Conservation (phyloP, 92 coral and sea anemone species). For the Zoanthus gigantus region DNA sequence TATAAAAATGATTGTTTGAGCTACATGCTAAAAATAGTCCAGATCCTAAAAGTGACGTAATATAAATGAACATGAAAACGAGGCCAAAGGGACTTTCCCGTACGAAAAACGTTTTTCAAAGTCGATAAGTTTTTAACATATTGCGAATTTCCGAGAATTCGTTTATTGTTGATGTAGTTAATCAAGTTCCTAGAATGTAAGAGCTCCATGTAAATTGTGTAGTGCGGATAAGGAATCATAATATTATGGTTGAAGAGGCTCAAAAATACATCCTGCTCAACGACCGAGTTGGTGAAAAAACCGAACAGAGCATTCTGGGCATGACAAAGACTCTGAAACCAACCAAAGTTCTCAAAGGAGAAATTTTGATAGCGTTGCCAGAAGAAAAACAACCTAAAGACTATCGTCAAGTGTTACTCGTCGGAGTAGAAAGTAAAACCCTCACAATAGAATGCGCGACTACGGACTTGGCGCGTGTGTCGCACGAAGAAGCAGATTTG, state of each 20-base stretch:
- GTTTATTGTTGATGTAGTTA: not conserved
- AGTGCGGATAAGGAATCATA: not conserved
- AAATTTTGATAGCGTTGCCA: conserved; percentile 66
- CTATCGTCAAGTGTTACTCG: conserved; percentile 56
- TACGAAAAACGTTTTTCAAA: not conserved
- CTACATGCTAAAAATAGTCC: not conserved
- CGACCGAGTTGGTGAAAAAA: conserved; percentile 53
- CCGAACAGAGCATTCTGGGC: conserved; percentile 41
- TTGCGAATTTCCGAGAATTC: conserved; percentile 6
- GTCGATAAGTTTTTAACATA: not conserved
- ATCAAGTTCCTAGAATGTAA: conserved; percentile 7
- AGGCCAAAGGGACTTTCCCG: not conserved
- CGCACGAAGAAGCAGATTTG: conserved; percentile 61
- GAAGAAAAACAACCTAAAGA: conserved; percentile 72
- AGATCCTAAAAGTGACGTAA: not conserved
- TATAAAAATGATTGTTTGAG: not conserved
- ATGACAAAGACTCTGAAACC: conserved; percentile 14
- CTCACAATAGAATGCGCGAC: conserved; percentile 46
- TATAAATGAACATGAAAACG: not conserved
- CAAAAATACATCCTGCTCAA: conserved; percentile 58
- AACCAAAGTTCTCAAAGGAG: conserved; percentile 63
- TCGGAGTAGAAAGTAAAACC: conserved; percentile 38
- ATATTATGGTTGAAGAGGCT: conserved; percentile 45
- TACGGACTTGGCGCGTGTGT: conserved; percentile 37
- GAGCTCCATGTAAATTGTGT: not conserved